Base-by-base conservation (phyloP, 2,888 invertebrate genomes). In the Helicoverpa assulta region DNA sequence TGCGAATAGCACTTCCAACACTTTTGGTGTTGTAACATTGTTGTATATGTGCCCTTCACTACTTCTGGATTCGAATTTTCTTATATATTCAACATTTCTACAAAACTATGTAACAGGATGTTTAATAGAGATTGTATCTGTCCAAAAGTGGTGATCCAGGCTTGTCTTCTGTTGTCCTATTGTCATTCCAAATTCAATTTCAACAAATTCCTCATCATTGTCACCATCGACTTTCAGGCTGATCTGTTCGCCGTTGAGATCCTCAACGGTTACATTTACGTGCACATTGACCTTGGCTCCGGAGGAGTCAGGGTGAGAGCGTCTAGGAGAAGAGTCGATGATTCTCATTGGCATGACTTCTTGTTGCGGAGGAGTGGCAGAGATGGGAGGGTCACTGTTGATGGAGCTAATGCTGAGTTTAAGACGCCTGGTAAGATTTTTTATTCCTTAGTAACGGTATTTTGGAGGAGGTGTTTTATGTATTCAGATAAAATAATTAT, bases 221-320 rank as follows among this genome's bases (percentile, higher is more conserved):
- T 50, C 57, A 72, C 67, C 60, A 55, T 76, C 58, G 56, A 63
- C 68, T 92, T 91, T 40, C 96, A 98, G 98, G 97, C 98, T 61
- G 99, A 99, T 91, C 97, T 99, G 63, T 98, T 99, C 89, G 99
- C 99, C 2, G 97, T 99, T 82, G 99, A 99, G 93, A 96, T 99
- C 83, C 96, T 99, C 79, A 98, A 98, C 82, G 99, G 99, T 0
- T 98, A 99, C 91, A 97, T 99, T 77, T 99, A 98, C 94, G 97
- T 99, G 26, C 98, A 99, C 85, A 95, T 99, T 86, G 99, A 99
- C 89, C 96, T 99, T 57, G 99, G 99, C 0, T 98, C 99, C 4
- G 99, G 99, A 0, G 97, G 98, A 0, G 97, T 98, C 5, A 97
- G 98, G 87, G 97, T 99, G 63, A 97, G 98, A 84, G 98, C 98